Evolutionary conservation across 2,888 invertebrate species (phyloP).

Genomic region (Zeuzera pyrina): DNA sequence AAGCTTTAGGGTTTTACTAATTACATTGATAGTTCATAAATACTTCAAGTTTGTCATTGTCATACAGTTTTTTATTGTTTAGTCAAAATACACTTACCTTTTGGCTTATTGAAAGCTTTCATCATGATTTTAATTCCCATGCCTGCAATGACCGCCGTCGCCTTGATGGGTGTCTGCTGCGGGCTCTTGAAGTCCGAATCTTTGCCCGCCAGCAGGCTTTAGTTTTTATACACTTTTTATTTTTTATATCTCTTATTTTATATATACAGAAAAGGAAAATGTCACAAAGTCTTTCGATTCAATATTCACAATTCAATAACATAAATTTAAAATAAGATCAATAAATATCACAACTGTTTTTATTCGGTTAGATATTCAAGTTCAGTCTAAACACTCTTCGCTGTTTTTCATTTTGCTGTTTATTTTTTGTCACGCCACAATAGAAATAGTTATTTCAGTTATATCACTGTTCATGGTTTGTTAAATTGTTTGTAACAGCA

Average conservation of each 20-base stretch:
- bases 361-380: slow-evolving; percentile 20
- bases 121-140: slow-evolving; percentile 91
- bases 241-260: slow-evolving; percentile 8
- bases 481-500: slow-evolving; percentile 29
- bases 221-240: neutral
- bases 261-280: slow-evolving; percentile 16
- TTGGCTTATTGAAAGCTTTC: slow-evolving; percentile 90
- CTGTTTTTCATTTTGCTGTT: slow-evolving; percentile 66
- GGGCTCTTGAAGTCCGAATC: slow-evolving; percentile 33
- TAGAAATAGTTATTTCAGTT: slow-evolving; percentile 37
- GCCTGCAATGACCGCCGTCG: slow-evolving; percentile 73
- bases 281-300: slow-evolving; percentile 23
- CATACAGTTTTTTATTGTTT: too few relatives aligned
- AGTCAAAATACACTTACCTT: slow-evolving; percentile 73
- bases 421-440: slow-evolving; percentile 48
- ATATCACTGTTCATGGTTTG: slow-evolving; percentile 39
- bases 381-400: slow-evolving; percentile 66
- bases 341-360: slow-evolving; percentile 63
- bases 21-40: too few relatives aligned
- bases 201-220: slow-evolving; percentile 26
- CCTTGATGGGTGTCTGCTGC: slow-evolving; percentile 42
- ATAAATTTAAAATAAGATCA: slow-evolving; percentile 50
- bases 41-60: too few relatives aligned
- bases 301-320: slow-evolving; percentile 28
- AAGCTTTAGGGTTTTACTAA: too few relatives aligned